phyloP scores from a whole-genome alignment of 2,797 vertebrate genomes.

The Sebastes paucispinis region DNA sequence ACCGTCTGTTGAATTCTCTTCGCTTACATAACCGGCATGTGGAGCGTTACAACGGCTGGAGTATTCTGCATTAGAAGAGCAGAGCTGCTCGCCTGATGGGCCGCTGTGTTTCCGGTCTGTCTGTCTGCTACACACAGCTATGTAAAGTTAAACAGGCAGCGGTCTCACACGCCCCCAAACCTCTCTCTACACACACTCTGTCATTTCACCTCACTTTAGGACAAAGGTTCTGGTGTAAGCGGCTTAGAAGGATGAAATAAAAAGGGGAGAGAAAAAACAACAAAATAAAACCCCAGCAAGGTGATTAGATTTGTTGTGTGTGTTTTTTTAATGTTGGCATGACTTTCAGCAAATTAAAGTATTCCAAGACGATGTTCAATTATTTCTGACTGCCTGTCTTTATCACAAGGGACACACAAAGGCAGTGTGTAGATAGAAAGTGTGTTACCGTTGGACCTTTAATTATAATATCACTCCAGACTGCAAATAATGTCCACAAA shows the following conservation, averaged over 20 bases:
- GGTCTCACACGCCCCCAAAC: constrained; percentile 45
- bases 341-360: constrained; percentile 22
- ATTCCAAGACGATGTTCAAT: not conserved
- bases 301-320: constrained; percentile 34
- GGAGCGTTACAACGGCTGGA: constrained; percentile 37
- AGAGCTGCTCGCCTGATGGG: constrained; percentile 8
- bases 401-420: not conserved
- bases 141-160: constrained; percentile 64
- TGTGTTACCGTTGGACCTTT: not conserved
- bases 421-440: not conserved
- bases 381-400: not conserved
- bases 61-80: constrained; percentile 31
- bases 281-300: constrained; percentile 2
- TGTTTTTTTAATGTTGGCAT: not conserved
- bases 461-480: not conserved
- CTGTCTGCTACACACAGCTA: constrained; percentile 11
- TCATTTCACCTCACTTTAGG: constrained; percentile 63
- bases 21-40: constrained; percentile 66
- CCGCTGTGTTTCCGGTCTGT: constrained; percentile 31
- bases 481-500: not conserved
- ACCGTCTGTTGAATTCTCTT: constrained; percentile 54
- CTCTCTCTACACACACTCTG: constrained; percentile 43
- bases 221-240: constrained; percentile 52
- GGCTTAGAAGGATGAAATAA: constrained; percentile 50
- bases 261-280: not conserved